These are phyloP conservation scores for Mythimna ferrago DNA, from an alignment of 2,888 invertebrate species.

Conservation along the genomic window DNA sequence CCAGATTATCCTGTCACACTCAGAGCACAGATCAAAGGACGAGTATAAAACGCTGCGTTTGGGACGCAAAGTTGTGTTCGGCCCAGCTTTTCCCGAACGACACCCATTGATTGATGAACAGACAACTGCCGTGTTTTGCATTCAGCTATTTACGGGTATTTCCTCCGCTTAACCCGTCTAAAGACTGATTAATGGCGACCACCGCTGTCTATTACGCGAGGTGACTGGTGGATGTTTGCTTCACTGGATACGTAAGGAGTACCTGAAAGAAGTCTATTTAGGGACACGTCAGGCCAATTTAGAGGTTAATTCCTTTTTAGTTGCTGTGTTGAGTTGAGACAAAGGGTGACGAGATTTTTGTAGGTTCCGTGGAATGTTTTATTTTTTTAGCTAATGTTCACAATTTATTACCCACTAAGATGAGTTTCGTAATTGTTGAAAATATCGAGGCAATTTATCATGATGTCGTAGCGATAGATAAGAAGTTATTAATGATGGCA, in stretches of 20 bases:
- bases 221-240: conserved; percentile 77
- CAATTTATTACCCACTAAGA: background rate
- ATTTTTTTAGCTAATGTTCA: background rate
- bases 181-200: conserved; percentile 85
- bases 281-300: conserved; percentile 58
- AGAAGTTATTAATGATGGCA: conserved; percentile 39
- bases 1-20: conserved; percentile 41
- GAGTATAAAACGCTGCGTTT: conserved; percentile 62
- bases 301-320: conserved; percentile 54
- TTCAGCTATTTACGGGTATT: conserved; percentile 90
- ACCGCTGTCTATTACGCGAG: conserved; percentile 78
- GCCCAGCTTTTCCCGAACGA: conserved; percentile 62
- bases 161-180: conserved; percentile 89
- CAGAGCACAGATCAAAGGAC: conserved; percentile 38
- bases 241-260: conserved; percentile 66
- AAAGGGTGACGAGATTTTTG: conserved; percentile 4
- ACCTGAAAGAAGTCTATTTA: conserved; percentile 65
- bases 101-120: conserved; percentile 87
- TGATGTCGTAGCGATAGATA: conserved; percentile 26
- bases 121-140: conserved; percentile 90
- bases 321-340: conserved; percentile 14
- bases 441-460: conserved; percentile 32
- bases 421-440: conserved; percentile 10
- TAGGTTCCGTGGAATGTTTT: background rate
- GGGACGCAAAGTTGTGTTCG: conserved; percentile 47